phyloP scores from a whole-genome alignment of 2,888 invertebrate genomes.

The Heteromurus nitidus region DNA sequence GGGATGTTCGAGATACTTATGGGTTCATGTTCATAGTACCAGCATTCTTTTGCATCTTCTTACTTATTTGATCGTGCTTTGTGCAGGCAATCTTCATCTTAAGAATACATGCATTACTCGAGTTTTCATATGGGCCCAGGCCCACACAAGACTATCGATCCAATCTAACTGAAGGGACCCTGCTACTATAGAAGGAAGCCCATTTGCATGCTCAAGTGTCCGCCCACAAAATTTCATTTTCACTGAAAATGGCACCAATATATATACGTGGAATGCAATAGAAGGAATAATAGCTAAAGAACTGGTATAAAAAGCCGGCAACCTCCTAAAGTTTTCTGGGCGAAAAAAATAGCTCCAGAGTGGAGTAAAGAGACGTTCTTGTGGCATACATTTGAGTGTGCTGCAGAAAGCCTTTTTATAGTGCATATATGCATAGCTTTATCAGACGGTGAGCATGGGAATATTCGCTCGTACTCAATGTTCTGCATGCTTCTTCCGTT shows the following conservation, averaged over 20 bases:
- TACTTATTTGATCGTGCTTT: too few species aligned
- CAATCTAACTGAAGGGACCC: slow-evolving; percentile 50
- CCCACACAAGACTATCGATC: slow-evolving; percentile 44
- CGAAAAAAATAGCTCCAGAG: slow-evolving; percentile 3
- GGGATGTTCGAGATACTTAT: too few species aligned
- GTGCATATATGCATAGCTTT: too few species aligned
- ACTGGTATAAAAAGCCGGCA: slow-evolving; percentile 31
- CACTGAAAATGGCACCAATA: slow-evolving; percentile 42
- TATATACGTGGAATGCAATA: slow-evolving; percentile 42
- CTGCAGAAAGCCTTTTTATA: too few species aligned
- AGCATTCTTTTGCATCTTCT: too few species aligned
- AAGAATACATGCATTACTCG: slow-evolving; percentile 13
- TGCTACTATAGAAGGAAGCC: slow-evolving; percentile 48
- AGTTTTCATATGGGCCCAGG: too few species aligned
- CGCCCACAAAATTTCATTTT: slow-evolving; percentile 56
- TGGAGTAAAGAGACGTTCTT: slow-evolving; percentile 1
- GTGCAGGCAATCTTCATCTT: neutral
- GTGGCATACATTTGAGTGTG: too few species aligned
- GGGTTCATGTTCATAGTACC: too few species aligned
- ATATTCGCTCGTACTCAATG: slow-evolving; percentile 7
- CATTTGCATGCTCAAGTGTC: slow-evolving; percentile 58
- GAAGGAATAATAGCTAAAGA: slow-evolving; percentile 39
- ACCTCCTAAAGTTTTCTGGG: slow-evolving; percentile 31
- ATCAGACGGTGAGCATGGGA: too few species aligned
- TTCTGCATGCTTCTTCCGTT: slow-evolving; percentile 36